Percentiles rank a stretch among this genome's conserved stretches.
phyloP scores from a whole-genome alignment of 2,888 invertebrate species.

The Pocota personata region DNA sequence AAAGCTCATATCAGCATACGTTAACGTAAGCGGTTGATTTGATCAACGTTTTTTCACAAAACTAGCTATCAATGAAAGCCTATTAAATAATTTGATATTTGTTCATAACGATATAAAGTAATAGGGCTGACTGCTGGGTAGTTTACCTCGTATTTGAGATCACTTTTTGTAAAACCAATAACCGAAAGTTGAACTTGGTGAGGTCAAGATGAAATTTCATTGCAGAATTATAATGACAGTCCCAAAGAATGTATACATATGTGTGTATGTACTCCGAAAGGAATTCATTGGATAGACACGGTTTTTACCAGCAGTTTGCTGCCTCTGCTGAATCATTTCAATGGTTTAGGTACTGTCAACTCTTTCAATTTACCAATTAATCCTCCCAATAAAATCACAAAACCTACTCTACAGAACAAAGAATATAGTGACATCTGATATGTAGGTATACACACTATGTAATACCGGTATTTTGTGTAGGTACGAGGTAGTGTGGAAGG shows the following conservation, averaged over 20 bases:
- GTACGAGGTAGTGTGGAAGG: background rate
- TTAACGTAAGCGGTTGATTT: no score
- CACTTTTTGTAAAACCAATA: no score
- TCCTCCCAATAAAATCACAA: background rate
- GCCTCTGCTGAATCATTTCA: background rate
- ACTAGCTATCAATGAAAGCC: no score
- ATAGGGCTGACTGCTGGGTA: no score
- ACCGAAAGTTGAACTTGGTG: no score
- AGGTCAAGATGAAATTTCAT: no score
- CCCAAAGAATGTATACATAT: background rate
- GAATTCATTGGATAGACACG: background rate
- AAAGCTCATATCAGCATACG: no score
- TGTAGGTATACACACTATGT: background rate
- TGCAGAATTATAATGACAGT: no score
- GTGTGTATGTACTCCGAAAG: background rate
- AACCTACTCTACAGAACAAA: background rate
- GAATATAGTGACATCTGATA: background rate
- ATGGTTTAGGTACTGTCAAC: background rate
- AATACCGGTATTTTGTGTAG: background rate
- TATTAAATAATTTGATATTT: no score
- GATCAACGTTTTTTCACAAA: no score
- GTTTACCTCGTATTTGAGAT: no score
- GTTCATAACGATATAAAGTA: no score
- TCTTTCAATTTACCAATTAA: background rate
- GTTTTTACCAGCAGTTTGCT: background rate